A percentile compares a stretch with the other conserved stretches of the same genome.
Evolutionary conservation across 2,113 vertebrate genomes (phyloP).

Genomic region (Copsychus sechellarum): DNA sequence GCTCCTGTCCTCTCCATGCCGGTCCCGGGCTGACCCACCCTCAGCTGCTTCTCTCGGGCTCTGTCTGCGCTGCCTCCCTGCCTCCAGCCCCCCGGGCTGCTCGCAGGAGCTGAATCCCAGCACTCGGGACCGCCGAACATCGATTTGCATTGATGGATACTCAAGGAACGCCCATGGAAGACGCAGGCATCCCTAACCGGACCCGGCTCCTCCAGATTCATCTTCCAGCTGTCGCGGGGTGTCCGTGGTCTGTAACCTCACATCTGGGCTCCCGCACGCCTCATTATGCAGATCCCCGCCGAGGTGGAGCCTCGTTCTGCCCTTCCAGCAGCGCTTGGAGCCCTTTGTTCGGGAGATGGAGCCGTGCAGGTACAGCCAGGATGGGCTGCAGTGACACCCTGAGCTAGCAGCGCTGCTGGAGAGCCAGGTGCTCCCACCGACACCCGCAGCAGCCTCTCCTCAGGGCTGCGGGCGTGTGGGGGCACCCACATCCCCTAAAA

Average conservation of each 20-base stretch:
- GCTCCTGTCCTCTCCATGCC: neutral
- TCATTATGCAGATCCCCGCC: neutral
- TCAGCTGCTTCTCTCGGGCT: neutral
- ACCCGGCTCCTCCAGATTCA: neutral
- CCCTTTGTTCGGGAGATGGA: neutral
- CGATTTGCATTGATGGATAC: neutral
- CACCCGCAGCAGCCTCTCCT: neutral
- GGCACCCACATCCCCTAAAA: neutral
- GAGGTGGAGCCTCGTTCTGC: neutral
- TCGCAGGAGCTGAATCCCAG: neutral
- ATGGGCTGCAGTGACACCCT: accelerated
- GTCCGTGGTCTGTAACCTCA: neutral
- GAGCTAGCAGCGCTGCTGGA: neutral
- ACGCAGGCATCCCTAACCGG: neutral
- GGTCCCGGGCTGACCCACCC: accelerated
- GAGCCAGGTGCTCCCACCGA: accelerated
- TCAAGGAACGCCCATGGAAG: neutral
- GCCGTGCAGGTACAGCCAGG: neutral
- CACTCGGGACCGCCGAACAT: accelerated
- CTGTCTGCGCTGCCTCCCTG: neutral
- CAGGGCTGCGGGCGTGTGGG: accelerated
- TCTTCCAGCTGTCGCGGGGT: neutral
- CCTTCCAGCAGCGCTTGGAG: neutral
- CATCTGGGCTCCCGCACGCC: neutral
- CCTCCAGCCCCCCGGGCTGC: neutral